These are phyloP conservation scores for Zoroaster sp. DNA, from an alignment of 53 echinoderm and acorn worm genomes.

Conservation along the genomic window DNA sequence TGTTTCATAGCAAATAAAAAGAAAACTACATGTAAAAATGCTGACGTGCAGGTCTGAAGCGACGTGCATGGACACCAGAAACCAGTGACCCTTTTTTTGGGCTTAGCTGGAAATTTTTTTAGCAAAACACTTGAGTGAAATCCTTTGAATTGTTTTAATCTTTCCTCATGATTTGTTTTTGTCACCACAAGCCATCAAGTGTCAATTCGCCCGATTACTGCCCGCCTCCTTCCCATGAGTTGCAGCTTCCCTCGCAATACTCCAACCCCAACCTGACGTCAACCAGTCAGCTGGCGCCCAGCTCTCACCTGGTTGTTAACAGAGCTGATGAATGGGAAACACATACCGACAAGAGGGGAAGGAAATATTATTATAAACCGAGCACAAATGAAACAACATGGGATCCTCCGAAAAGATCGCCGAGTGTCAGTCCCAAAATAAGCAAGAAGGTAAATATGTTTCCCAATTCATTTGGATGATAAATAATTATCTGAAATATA, in stretches of 20 bases:
- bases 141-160: no score
- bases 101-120: no score
- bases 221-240: background rate
- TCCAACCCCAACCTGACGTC: background rate
- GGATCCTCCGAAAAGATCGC: constrained; percentile 57
- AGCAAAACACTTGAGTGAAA: no score
- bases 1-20: no score
- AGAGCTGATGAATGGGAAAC: constrained; percentile 47
- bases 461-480: no score
- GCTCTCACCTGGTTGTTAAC: background rate
- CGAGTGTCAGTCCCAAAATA: constrained; percentile 29
- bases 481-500: no score
- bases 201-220: constrained; percentile 15
- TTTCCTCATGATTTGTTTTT: background rate
- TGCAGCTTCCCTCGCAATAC: background rate
- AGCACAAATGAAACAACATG: constrained; percentile 67
- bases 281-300: background rate
- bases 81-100: no score
- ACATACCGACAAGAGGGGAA: constrained; percentile 58
- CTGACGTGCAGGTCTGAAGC: no score
- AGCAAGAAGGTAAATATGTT: constrained; percentile 12
- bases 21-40: no score
- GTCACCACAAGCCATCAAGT: background rate
- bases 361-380: constrained; percentile 60
- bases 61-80: no score